phyloP scores from a whole-genome alignment of 2,797 vertebrate genomes.

The Microctenopoma lineatum region DNA sequence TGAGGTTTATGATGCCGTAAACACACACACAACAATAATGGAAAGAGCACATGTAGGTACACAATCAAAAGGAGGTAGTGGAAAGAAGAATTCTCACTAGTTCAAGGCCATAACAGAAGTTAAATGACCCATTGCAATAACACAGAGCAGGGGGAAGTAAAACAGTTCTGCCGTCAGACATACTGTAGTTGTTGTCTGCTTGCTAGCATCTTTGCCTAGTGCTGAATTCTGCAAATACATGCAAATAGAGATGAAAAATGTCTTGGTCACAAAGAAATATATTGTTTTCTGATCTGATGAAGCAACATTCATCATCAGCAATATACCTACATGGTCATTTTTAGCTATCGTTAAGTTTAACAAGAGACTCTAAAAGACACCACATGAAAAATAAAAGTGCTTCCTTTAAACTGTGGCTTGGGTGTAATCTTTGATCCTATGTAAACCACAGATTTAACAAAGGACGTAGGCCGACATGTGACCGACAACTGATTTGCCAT shows the following conservation, averaged over 20 bases:
- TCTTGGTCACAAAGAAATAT: background rate
- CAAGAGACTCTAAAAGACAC: background rate
- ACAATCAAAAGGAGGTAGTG: background rate
- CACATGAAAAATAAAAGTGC: background rate
- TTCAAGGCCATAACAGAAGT: background rate
- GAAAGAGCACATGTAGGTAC: background rate
- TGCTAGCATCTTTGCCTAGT: background rate
- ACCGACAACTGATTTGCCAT: background rate
- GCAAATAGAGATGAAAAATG: background rate
- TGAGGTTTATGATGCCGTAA: background rate
- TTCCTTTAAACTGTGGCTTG: slow-evolving; percentile 1
- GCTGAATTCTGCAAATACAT: background rate
- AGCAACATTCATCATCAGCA: background rate
- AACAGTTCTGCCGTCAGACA: background rate
- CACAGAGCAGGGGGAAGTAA: background rate
- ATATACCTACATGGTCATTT: background rate
- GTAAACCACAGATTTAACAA: slow-evolving; percentile 4
- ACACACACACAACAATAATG: background rate
- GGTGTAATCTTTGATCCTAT: slow-evolving; percentile 2
- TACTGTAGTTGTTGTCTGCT: background rate
- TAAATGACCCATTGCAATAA: background rate
- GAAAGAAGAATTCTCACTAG: background rate
- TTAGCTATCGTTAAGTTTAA: background rate
- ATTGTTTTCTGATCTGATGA: background rate
- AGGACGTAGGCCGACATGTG: background rate